Evolutionary conservation across 2,113 vertebrate species (phyloP).

Genomic region (Crotalus horridus): DNA sequence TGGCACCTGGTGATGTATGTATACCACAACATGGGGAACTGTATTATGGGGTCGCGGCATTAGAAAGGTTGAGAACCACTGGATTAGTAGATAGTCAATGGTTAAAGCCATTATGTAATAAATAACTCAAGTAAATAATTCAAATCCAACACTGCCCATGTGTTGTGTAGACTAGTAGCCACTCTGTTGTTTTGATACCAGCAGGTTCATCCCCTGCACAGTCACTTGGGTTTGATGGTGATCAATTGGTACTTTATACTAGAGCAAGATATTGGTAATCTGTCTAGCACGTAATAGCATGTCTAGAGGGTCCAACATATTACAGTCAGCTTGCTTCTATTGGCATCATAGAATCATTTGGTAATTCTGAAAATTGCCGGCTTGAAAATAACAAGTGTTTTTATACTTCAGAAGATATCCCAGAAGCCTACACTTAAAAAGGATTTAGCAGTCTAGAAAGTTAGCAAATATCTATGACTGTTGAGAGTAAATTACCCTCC

Average conservation of each 20-base stretch:
- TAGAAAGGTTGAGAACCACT: no score
- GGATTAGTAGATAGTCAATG: neutral
- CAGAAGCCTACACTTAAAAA: slow-evolving; percentile 41
- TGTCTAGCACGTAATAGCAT: neutral
- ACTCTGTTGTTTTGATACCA: neutral
- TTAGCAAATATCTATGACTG: slow-evolving; percentile 26
- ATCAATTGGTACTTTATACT: neutral
- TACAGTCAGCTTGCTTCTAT: neutral
- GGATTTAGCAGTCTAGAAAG: slow-evolving; percentile 53
- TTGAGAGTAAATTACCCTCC: slow-evolving; percentile 23
- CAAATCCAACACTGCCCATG: neutral
- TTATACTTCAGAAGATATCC: slow-evolving; percentile 32
- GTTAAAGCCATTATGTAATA: neutral
- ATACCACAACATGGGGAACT: no score
- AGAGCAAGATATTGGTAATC: neutral
- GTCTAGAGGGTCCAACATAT: neutral
- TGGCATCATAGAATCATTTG: neutral
- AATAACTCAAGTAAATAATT: neutral
- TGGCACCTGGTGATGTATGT: no score
- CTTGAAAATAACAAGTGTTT: slow-evolving; percentile 42
- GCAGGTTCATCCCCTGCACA: neutral
- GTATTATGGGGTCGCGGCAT: no score
- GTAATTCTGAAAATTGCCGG: slow-evolving; percentile 7
- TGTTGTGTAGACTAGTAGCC: neutral
- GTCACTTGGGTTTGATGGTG: neutral